These are phyloP conservation scores for Diogma glabrata DNA, from an alignment of 2,888 invertebrate genomes.

Conservation along the genomic window DNA sequence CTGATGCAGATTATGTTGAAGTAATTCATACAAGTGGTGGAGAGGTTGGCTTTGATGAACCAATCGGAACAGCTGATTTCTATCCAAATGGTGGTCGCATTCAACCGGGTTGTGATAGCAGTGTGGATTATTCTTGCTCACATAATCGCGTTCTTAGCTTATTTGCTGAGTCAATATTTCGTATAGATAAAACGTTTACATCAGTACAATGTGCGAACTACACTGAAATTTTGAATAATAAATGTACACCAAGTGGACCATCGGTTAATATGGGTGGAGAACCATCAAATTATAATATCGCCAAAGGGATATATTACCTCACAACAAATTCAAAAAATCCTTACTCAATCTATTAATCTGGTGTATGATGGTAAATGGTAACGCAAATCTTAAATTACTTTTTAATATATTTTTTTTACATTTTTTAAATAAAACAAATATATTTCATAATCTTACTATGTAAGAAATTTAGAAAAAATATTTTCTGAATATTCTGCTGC, in stretches of 20 bases:
- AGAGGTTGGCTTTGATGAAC: conserved; percentile 28
- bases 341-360: no score
- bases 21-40: conserved; percentile 33
- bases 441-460: no score
- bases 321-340: background rate
- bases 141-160: conserved; percentile 32
- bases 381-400: no score
- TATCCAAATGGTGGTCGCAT: conserved; percentile 32
- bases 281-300: conserved; percentile 22
- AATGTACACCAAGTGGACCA: conserved; percentile 25
- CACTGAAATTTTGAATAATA: conserved; percentile 13
- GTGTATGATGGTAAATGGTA: no score
- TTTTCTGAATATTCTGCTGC: no score
- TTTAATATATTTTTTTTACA: no score
- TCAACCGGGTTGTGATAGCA: conserved; percentile 32
- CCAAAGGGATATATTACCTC: conserved; percentile 26
- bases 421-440: no score
- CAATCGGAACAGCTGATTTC: conserved; percentile 34
- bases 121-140: conserved; percentile 21
- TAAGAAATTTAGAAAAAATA: no score
- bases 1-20: conserved; percentile 32
- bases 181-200: conserved; percentile 6
- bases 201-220: conserved; percentile 11
- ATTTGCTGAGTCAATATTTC: conserved; percentile 32
- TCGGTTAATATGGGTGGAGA: conserved; percentile 32